Percentiles rank a stretch among this genome's conserved stretches.
These are phyloP conservation scores for Nezara viridula DNA, from an alignment of 2,888 invertebrate species.

Conservation along the genomic window DNA sequence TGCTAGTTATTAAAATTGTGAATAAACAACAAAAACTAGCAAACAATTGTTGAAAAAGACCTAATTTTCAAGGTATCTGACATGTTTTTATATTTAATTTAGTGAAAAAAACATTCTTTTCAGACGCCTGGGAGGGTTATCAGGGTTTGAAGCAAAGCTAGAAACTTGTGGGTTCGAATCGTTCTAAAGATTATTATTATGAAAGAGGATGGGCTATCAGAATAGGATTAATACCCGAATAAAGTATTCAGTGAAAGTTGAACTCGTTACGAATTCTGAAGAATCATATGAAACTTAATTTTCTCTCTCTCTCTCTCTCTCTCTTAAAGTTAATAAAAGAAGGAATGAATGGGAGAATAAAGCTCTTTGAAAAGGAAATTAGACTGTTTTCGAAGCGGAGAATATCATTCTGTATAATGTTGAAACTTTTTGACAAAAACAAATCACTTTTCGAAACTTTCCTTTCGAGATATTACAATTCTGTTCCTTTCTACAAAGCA, in stretches of 20 bases:
- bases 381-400: neutral
- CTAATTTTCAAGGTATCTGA: no score
- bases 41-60: no score
- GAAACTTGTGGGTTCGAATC: no score
- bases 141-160: no score
- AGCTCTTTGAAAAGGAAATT: conserved; percentile 4
- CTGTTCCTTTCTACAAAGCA: neutral
- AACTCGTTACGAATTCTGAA: neutral
- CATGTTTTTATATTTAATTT: no score
- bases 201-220: no score
- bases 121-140: no score
- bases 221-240: neutral
- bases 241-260: neutral
- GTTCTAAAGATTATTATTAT: no score
- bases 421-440: neutral
- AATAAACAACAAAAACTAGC: no score
- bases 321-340: neutral
- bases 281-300: neutral
- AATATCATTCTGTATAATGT: neutral
- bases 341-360: neutral
- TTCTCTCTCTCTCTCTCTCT: no score
- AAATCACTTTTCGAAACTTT: neutral
- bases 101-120: no score
- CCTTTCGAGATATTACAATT: neutral
- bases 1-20: no score